phyloP scores from a whole-genome alignment of 92 coral and sea anemone genomes.

The Diadumene lineata region DNA sequence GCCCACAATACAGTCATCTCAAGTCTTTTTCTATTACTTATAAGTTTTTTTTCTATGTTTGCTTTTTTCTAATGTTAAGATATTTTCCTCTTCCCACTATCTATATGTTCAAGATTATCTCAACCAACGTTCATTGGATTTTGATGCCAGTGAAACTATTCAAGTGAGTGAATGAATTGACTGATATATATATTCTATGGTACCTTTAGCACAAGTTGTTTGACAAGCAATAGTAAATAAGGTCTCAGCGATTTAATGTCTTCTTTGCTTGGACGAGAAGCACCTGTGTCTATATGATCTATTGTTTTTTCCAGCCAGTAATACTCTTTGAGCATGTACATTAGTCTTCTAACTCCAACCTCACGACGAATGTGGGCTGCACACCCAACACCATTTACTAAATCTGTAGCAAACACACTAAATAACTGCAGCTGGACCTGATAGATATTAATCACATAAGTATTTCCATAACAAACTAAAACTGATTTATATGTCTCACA shows the following conservation, averaged over 20 bases:
- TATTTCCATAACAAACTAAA: no score
- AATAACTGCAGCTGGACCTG: conserved; percentile 96
- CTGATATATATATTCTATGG: neutral
- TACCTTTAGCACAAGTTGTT: conserved; percentile 94
- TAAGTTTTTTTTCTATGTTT: no score
- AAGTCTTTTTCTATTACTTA: no score
- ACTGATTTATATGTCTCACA: no score
- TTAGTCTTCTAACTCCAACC: conserved; percentile 95
- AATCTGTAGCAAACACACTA: conserved; percentile 98
- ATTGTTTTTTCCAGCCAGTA: conserved; percentile 71
- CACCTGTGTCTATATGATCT: conserved; percentile 37
- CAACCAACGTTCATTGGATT: no score
- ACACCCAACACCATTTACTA: conserved; percentile 86
- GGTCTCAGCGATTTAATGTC: conserved; percentile 89
- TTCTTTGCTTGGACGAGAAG: conserved; percentile 73
- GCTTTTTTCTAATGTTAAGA: no score
- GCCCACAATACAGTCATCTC: no score
- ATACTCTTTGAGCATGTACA: conserved; percentile 87
- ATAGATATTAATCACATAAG: no score
- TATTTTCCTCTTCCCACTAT: no score
- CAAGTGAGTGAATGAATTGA: no score
- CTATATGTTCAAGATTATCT: no score
- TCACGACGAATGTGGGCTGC: conserved; percentile 96
- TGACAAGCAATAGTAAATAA: conserved; percentile 83
- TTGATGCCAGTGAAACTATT: no score